Percentiles rank a stretch among this genome's conserved stretches.
Evolutionary conservation across 1,140 invertebrate species (phyloP).

Genomic region (Dendroctonus valens): DNA sequence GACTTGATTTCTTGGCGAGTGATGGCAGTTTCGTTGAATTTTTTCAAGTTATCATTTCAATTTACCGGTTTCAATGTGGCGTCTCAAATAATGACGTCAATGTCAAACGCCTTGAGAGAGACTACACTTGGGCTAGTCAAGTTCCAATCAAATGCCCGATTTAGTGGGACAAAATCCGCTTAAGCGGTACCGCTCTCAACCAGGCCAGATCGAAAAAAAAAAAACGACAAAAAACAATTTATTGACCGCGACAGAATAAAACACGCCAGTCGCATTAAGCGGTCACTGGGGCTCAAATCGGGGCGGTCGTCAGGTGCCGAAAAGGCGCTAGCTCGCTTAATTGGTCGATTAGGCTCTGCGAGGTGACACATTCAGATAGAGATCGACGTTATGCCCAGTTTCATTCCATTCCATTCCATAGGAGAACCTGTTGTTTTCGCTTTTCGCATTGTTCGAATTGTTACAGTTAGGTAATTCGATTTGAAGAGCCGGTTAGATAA

Average conservation of each 20-base stretch:
- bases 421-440: no score
- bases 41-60: no score
- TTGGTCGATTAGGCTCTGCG: conserved; percentile 17
- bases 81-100: no score
- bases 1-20: no score
- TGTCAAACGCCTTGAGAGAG: no score
- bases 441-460: no score
- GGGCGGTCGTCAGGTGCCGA: conserved; percentile 16
- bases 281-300: conserved; percentile 28
- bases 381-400: conserved; percentile 15
- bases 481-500: conserved; percentile 10
- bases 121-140: no score
- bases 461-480: no score
- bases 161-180: not conserved
- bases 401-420: not conserved
- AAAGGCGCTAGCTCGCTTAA: conserved; percentile 28
- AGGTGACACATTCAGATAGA: conserved; percentile 28
- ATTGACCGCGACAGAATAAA: conserved; percentile 22
- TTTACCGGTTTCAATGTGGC: no score
- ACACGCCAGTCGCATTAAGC: conserved; percentile 32
- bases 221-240: conserved; percentile 18
- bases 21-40: no score
- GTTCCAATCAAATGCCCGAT: no score
- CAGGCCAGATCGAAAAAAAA: not conserved
- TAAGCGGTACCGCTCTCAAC: conserved; percentile 2